A percentile compares a stretch with the other conserved stretches of the same genome.
These are phyloP conservation scores for Lepidonotus clava DNA, from an alignment of 2,888 invertebrate genomes.

Conservation along the genomic window DNA sequence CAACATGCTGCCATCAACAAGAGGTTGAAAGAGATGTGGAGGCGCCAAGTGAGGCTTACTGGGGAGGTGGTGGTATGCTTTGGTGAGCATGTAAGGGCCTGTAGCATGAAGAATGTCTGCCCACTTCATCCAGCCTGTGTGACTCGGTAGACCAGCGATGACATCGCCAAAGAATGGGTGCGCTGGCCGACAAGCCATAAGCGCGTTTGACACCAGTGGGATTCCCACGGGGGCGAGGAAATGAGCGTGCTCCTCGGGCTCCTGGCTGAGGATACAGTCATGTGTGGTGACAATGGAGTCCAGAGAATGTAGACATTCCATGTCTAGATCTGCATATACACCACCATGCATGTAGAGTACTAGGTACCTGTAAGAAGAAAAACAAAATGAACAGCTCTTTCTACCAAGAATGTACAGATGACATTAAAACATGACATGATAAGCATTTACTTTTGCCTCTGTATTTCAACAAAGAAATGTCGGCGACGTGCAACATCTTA, in stretches of 20 bases:
- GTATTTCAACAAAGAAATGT: no score
- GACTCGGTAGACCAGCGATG: constrained; percentile 53
- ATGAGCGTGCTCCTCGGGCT: constrained; percentile 62
- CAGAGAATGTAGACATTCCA: constrained; percentile 73
- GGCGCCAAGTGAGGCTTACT: constrained; percentile 52
- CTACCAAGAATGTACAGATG: not conserved
- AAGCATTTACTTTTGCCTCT: not conserved
- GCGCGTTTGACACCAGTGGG: constrained; percentile 63
- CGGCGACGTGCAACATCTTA: no score
- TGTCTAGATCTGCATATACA: constrained; percentile 77
- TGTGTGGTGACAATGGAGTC: constrained; percentile 59
- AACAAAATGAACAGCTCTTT: no score
- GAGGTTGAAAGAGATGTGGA: constrained; percentile 62
- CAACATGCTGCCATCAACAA: constrained; percentile 60
- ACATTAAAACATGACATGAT: not conserved
- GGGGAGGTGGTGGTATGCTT: constrained; percentile 55
- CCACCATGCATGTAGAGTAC: constrained; percentile 77
- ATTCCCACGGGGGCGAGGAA: constrained; percentile 54
- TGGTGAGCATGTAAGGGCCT: constrained; percentile 61
- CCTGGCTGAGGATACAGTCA: constrained; percentile 62
- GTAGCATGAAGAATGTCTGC: constrained; percentile 62
- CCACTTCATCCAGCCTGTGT: constrained; percentile 55
- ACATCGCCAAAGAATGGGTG: constrained; percentile 60
- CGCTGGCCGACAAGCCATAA: constrained; percentile 61
- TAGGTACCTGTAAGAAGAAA: constrained; percentile 71